Conservation (phyloP, 2,888 invertebrate genomes). For the Cryptophagus acutangulus region DNA sequence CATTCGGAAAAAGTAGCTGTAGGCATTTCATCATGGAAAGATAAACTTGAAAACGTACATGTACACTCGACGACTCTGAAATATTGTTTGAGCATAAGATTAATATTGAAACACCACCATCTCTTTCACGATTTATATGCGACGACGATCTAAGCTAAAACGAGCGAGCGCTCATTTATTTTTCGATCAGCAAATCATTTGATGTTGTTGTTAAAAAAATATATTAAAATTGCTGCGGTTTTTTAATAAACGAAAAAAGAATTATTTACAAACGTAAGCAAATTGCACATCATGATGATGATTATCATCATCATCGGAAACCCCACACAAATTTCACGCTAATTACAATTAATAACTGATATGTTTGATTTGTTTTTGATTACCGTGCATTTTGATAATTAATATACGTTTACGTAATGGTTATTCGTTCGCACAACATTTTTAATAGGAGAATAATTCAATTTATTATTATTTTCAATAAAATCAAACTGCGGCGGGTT, state of each 20-base stretch:
- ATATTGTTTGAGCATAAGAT: constrained; percentile 8
- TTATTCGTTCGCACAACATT: too few species aligned
- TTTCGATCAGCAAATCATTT: too few species aligned
- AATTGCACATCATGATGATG: background rate
- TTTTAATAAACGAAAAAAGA: too few species aligned
- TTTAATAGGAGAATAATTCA: too few species aligned
- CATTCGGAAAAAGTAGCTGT: constrained; percentile 33
- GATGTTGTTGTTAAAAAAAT: too few species aligned
- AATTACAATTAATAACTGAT: constrained; percentile 20
- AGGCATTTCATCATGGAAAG: constrained; percentile 26
- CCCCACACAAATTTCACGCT: constrained; percentile 16
- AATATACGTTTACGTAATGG: constrained; percentile 11
- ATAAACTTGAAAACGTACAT: constrained; percentile 9
- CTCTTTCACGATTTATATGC: too few species aligned
- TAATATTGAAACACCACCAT: constrained; percentile 5
- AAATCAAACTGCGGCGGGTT: too few species aligned
- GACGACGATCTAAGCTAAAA: too few species aligned
- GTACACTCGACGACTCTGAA: constrained; percentile 3
- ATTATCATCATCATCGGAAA: background rate
- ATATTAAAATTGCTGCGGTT: too few species aligned
- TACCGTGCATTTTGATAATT: constrained; percentile 33
- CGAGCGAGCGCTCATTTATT: too few species aligned
- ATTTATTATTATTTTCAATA: too few species aligned
- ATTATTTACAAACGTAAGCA: background rate
- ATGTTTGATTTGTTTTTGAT: constrained; percentile 37